Evolutionary conservation across 2,797 vertebrate species (phyloP), one percentile per base, ranked within the genome.

Genomic region (Arnoldichthys spilopterus): DNA sequence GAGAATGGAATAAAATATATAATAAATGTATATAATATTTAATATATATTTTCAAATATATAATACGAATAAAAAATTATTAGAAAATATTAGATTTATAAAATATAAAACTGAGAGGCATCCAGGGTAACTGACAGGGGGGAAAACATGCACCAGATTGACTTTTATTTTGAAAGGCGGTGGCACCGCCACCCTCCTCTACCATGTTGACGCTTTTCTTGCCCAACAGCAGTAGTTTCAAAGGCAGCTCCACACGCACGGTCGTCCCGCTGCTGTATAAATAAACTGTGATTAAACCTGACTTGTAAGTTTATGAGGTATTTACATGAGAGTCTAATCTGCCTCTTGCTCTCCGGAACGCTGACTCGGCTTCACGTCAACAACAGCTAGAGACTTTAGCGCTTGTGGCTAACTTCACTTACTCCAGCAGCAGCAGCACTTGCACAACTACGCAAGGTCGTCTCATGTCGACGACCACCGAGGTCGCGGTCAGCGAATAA

Each of bases 141-240:
- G 1, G 11, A 43, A 43, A 43, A 43, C 5, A 4, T 4, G 11
- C 5, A 43, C 3, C 4, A 26, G 30, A 16, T 22, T n/a, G 12
- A 22, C 82, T 83, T 80, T 80, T 83, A 83, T 80, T 83, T 30
- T 83, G 78, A 71, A 79, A 73, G 64, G 18, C 28, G n/a, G 28
- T 16, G 56, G 30, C 12, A 1, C 4, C 16, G 7, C 1, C 4
- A 16, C 9, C 24, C 40, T 20, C 47, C 40, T 45, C 62, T 22
- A 62, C 77, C 77, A 83, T 83, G 59, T 77, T 79, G 68, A 56
- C 62, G 30, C 24, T 12, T 26, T n/a, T 64, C 24, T n/a, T 64
- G 71, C 6, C 22, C 66, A 59, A 75, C 72, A 45, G 64, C 66
- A 45, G 70, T 51, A 28, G 66, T 76, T 82, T 75, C 76, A 40